Evolutionary conservation across 2,888 invertebrate species (phyloP).

Genomic region (Listrodromus nycthemerus): DNA sequence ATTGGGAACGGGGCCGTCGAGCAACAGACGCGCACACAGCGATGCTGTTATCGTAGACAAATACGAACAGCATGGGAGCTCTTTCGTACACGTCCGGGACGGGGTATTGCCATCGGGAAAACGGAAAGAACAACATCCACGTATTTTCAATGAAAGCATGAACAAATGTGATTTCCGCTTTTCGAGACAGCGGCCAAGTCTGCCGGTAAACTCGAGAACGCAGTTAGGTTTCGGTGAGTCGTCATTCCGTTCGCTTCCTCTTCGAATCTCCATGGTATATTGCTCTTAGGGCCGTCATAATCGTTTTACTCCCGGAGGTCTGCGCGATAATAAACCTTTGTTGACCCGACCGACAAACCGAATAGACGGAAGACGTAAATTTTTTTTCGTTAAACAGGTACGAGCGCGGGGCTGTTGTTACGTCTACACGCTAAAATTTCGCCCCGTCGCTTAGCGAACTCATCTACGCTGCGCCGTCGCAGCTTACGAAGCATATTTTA

Average conservation of each 20-base stretch:
- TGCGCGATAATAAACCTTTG: conserved; percentile 22
- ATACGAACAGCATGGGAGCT: not conserved
- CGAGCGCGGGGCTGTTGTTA: not conserved
- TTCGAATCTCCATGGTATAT: not conserved
- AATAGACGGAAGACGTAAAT: conserved; percentile 13
- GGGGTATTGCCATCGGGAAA: conserved; percentile 8
- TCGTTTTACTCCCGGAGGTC: conserved; percentile 36
- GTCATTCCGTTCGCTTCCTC: not conserved
- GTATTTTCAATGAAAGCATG: conserved; percentile 40
- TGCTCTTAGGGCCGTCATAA: conserved; percentile 22
- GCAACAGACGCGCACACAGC: conserved; percentile 18
- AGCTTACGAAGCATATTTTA: conserved; percentile 37
- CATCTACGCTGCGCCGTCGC: not conserved
- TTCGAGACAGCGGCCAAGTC: conserved; percentile 15
- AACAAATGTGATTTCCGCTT: conserved; percentile 50
- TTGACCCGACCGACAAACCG: not conserved
- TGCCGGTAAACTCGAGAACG: not conserved
- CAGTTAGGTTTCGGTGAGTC: not conserved
- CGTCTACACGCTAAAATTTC: conserved; percentile 39
- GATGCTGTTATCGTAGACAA: conserved; percentile 56
- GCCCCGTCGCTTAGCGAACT: conserved; percentile 32
- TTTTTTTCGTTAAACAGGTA: conserved; percentile 28
- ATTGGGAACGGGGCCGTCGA: conserved; percentile 46
- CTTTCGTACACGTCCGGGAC: conserved; percentile 24
- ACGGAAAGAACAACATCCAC: conserved; percentile 37